Evolutionary conservation across 2,888 invertebrate genomes (phyloP).

Genomic region (Mantis religiosa): DNA sequence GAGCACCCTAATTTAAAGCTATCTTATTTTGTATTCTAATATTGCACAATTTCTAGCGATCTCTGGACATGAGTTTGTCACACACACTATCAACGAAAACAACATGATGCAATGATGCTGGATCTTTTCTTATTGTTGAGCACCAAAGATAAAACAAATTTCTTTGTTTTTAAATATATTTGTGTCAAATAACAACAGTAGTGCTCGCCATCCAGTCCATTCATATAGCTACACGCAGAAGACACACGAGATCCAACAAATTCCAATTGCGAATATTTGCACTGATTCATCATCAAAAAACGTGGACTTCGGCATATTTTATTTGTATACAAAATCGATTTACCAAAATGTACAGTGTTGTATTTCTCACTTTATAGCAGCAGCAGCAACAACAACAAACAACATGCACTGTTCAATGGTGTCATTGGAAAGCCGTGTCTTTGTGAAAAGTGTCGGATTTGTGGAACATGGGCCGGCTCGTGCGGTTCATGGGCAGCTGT

Average conservation of each 20-base stretch:
- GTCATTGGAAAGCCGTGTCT: constrained; percentile 64
- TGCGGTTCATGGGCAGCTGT: constrained; percentile 42
- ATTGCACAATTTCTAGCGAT: constrained; percentile 33
- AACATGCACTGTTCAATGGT: constrained; percentile 18
- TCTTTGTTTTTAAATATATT: not conserved
- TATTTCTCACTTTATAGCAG: constrained; percentile 2
- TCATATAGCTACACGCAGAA: not conserved
- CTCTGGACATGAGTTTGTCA: constrained; percentile 23
- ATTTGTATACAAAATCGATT: constrained; percentile 17
- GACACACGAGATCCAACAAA: not conserved
- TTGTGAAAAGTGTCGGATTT: constrained; percentile 73
- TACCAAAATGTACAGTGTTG: constrained; percentile 5
- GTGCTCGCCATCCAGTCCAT: not conserved
- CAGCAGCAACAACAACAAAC: constrained; percentile 12
- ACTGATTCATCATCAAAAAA: constrained; percentile 2
- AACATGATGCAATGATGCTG: constrained; percentile 16
- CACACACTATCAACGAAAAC: constrained; percentile 22
- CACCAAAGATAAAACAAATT: constrained; percentile 19
- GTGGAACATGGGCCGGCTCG: constrained; percentile 58
- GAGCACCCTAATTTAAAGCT: constrained; percentile 35
- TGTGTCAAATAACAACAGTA: not conserved
- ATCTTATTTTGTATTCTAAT: constrained; percentile 32
- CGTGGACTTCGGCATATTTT: constrained; percentile 18
- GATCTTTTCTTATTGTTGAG: constrained; percentile 14
- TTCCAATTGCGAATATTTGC: not conserved